Base-by-base conservation (phyloP, 2,888 invertebrate genomes). In the Tineola bisselliella region DNA sequence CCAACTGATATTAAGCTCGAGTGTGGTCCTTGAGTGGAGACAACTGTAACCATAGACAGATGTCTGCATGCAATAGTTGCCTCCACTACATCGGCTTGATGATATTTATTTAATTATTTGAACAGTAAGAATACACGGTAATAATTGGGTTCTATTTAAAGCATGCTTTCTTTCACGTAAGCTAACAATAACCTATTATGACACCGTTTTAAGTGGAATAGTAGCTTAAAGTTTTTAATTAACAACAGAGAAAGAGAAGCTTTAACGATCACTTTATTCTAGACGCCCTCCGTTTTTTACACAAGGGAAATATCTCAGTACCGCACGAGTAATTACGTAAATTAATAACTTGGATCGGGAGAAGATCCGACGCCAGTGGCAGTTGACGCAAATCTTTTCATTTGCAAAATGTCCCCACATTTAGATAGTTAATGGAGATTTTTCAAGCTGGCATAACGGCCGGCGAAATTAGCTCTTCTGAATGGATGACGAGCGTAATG, bases 191-290 rank as follows among this genome's bases (percentile, higher is more conserved):
- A 6, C 44, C n/a, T 10, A 15, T 17, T 13, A 48, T 48, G 10
- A 48, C 48, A 48, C 48, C 15, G n/a, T 3, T 48, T 15, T n/a
- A n/a, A 48, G 48, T 48, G 15, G 13, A 48, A 48, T 48, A 10
- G 48, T 10, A 48, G 15, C 48, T 48, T 62, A 59, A 61, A 62
- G 59, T 62, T 82, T 83, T 84, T 84, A 84, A 84, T 84, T 83
- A 84, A 84, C 31, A 58, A 77, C 69, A 68, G 69, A 72, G 69
- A 68, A 69, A 72, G 73, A 73, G 67, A 67, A 68, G 69, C 72
- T 75, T 80, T 81, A 82, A 82, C 79, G 79, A 81, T 72, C 76
- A 70, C 79, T 81, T 82, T 84, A 84, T 82, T 83, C 80, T 77
- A 76, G 74, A 74, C 73, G 76, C 79, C 76, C 77, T 75, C 73